Evolutionary conservation across 2,797 vertebrate species (phyloP), one percentile per base, ranked within the genome.

Genomic region (Cynopterus sphinx): DNA sequence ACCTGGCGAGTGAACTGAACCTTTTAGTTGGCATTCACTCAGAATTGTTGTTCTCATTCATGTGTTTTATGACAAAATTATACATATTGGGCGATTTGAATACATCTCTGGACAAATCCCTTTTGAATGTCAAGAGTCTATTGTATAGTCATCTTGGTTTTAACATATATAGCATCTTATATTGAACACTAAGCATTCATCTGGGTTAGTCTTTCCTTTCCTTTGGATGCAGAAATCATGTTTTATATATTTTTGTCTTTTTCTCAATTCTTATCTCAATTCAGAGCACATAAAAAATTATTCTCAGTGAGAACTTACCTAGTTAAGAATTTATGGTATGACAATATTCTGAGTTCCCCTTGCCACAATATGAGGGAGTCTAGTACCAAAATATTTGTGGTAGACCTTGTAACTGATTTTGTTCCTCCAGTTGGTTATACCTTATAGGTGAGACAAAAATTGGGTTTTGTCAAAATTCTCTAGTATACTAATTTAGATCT

Each of bases 241-340:
- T 67, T 26, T n/a, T 84, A 75, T 28, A 68, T 78, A 79, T 71
- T 83, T 95, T 70, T 73, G 28, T 63, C 91, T 87, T 87, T 86
- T 75, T 28, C 39, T 4, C 10, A 95, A 94, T 39, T 85, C 16
- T 21, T 75, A 36, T 43, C 46, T 91, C 33, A 59, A 46, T 57
- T 81, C 57, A 77, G 22, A 73, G 13, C 17, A 70, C 57, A 65
- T 36, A 74, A 53, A 36, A 83, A 95, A 10, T 83, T 70, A 78
- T 33, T 89, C 11, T 73, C 59, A 89, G 13, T 78, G 31, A 86
- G 41, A 77, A 96, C 15, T 39, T 11, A 55, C 11, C 36, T 68
- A 82, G 28, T 75, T 75, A 83, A 63, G 75, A 90, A 95, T 65
- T 92, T 19, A 53, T 3, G 53, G 26, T 57, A 26, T 61, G 55